Evolutionary conservation across 2,888 invertebrate genomes (phyloP).

Genomic region (Sarcophaga rosellei): DNA sequence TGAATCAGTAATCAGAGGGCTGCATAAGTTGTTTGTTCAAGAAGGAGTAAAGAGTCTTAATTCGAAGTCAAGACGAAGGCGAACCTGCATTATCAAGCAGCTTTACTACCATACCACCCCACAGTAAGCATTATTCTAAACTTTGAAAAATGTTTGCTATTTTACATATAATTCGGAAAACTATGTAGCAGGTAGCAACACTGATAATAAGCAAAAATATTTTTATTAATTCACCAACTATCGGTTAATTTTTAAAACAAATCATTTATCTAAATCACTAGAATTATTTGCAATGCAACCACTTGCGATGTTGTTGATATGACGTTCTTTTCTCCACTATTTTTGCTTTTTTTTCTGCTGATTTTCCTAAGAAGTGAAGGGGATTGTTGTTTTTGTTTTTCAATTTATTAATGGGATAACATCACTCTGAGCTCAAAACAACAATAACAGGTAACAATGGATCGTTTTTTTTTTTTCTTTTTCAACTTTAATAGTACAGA

Average conservation of each 20-base stretch:
- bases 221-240: neutral
- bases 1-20: too few species aligned
- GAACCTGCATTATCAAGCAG: too few species aligned
- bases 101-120: too few species aligned
- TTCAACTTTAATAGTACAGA: neutral
- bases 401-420: conserved; percentile 13
- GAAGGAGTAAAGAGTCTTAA: too few species aligned
- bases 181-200: too few species aligned
- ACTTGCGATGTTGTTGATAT: neutral
- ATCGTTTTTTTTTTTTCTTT: conserved; percentile 19
- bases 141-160: too few species aligned
- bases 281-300: neutral
- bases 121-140: too few species aligned
- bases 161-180: too few species aligned
- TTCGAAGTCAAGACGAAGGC: too few species aligned
- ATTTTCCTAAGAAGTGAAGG: conserved; percentile 29
- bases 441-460: conserved; percentile 35
- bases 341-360: neutral
- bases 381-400: conserved; percentile 17
- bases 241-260: neutral
- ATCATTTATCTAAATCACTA: neutral
- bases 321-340: neutral
- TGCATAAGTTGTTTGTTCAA: too few species aligned
- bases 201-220: neutral
- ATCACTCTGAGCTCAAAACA: neutral